Conservation (phyloP, 2,888 invertebrate genomes). For the Ferdinandea cuprea region DNA sequence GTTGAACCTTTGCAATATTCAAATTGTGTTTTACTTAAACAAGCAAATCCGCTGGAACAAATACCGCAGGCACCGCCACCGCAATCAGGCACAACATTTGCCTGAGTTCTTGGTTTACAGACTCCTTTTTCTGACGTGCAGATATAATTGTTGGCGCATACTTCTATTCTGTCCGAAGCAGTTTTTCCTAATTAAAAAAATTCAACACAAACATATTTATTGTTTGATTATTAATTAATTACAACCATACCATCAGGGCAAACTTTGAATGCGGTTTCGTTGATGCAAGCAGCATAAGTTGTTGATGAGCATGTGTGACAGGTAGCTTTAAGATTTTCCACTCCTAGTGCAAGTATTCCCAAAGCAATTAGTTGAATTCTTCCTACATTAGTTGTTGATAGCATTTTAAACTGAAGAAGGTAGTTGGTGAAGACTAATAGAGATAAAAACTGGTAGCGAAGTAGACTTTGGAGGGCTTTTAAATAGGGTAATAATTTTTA, state of each 20-base stretch:
- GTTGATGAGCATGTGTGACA: not conserved
- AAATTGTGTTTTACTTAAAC: constrained; percentile 21
- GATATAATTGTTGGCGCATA: not conserved
- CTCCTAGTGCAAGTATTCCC: no score
- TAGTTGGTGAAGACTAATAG: no score
- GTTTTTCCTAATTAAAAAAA: not conserved
- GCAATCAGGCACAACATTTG: not conserved
- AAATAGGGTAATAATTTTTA: no score
- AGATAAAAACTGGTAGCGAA: no score
- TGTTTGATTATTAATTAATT: no score
- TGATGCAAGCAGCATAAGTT: not conserved
- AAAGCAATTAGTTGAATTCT: no score
- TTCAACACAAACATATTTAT: not conserved
- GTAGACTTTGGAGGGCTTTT: no score
- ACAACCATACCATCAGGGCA: not conserved
- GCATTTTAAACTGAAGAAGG: no score
- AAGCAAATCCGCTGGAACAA: constrained; percentile 12
- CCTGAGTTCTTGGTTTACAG: not conserved
- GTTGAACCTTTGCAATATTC: not conserved
- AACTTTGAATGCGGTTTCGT: not conserved
- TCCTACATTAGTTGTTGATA: no score
- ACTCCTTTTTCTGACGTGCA: not conserved
- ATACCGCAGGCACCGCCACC: not conserved
- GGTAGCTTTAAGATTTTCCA: no score
- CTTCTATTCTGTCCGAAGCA: not conserved